Evolutionary conservation across 2,113 vertebrate genomes (phyloP).

Genomic region (Micronycteris hirsuta): DNA sequence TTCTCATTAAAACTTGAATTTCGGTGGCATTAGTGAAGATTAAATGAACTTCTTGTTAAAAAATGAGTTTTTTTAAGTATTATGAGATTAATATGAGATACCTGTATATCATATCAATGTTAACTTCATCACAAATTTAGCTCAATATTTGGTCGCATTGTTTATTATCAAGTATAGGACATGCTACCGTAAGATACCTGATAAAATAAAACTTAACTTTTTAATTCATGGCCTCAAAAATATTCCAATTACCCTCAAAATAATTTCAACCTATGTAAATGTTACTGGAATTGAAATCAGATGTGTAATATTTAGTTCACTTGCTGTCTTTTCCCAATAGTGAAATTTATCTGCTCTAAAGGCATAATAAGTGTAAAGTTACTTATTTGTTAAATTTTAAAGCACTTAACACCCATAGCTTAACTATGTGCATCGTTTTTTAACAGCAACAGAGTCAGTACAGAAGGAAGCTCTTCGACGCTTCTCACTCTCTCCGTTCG

Average conservation of each 20-base stretch:
- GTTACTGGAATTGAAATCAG: slow-evolving; percentile 33
- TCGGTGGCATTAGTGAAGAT: slow-evolving; percentile 14
- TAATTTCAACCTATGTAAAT: not conserved
- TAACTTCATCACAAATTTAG: not conserved
- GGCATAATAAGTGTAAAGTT: not conserved
- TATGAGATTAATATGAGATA: not conserved
- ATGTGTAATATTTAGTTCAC: not conserved
- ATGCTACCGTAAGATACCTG: not conserved
- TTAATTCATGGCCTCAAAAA: not conserved
- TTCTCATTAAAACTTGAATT: not conserved
- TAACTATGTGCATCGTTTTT: slow-evolving; percentile 50
- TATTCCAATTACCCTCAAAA: not conserved
- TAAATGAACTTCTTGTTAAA: slow-evolving; percentile 16
- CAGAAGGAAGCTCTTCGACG: slow-evolving; percentile 92
- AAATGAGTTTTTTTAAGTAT: not conserved
- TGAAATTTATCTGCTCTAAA: not conserved
- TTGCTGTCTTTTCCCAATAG: not conserved
- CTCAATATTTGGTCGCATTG: not conserved
- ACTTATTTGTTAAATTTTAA: slow-evolving; percentile 33
- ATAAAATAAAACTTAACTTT: slow-evolving; percentile 37
- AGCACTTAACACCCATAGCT: not conserved
- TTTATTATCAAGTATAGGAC: not conserved
- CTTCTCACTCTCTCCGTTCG: slow-evolving; percentile 90
- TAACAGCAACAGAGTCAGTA: slow-evolving; percentile 93
- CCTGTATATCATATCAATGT: not conserved